Evolutionary conservation across 1,140 invertebrate genomes (phyloP).

Genomic region (Saxidomus purpurata): DNA sequence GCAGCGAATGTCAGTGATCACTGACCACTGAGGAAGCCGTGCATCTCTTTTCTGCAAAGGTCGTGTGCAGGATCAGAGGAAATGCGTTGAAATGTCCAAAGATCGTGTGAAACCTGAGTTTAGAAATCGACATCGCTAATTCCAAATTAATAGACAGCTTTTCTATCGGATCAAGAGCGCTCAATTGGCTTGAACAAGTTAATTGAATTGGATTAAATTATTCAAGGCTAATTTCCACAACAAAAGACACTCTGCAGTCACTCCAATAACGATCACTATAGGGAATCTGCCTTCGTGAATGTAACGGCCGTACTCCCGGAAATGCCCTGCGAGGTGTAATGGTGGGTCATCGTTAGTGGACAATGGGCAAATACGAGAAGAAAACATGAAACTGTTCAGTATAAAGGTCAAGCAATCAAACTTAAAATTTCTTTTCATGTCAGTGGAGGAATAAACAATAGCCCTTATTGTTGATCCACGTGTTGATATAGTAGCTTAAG

Average conservation of each 20-base stretch:
- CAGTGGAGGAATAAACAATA: not conserved
- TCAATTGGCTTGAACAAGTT: not conserved
- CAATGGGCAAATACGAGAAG: not conserved
- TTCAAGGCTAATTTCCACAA: constrained; percentile 19
- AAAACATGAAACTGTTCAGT: constrained; percentile 1
- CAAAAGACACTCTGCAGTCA: not conserved
- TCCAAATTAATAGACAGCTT: not conserved
- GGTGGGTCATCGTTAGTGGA: not conserved
- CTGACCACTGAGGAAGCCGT: no score
- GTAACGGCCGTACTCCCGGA: not conserved
- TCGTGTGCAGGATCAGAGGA: not conserved
- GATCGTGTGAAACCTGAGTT: not conserved
- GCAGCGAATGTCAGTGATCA: no score
- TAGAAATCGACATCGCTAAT: not conserved
- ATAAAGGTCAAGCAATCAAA: constrained; percentile 14
- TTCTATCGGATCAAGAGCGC: not conserved
- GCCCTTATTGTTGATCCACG: not conserved
- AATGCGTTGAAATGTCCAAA: not conserved
- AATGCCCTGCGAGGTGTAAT: not conserved
- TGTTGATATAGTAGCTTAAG: not conserved
- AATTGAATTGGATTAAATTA: constrained; percentile 50
- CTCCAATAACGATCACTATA: constrained; percentile 3
- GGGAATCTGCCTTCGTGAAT: not conserved
- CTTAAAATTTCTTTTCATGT: not conserved
- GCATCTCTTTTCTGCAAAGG: not conserved